Evolutionary conservation across 2,113 vertebrate species (phyloP), one percentile per base, ranked within the genome.

Genomic region (Heloderma charlesbogerti): DNA sequence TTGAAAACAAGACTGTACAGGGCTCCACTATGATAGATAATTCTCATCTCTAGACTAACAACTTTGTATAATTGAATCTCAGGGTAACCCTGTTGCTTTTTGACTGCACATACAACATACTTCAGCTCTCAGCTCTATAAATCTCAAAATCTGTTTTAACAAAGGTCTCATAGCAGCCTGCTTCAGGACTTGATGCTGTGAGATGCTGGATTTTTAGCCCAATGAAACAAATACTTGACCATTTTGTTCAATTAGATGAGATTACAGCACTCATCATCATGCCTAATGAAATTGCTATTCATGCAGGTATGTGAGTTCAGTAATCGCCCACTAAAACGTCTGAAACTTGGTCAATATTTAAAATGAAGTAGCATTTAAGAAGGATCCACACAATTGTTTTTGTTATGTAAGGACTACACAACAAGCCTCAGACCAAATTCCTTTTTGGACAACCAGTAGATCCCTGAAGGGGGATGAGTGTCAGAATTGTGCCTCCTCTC

Each of bases 1-100:
- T 94, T 88, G 89, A 74, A 74, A 89, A 89, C 25, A n/a, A 90
- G 87, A 8, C 20, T 89, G 13, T 67, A 78, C 88, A 71, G 45
- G 40, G 12, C 72, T 22, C 12, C 0, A 0, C 93, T 92, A 88
- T 84, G 80, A 72, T 34, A 88, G 74, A 91, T 92, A 92, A 82
- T 75, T 37, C 0, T 67, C 91, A 92, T 90, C 37, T 45, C 40
- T 90, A 82, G 51, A 34, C 87, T 92, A 77, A n/a, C 9, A 57
- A 88, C 12, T 3, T 67, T 40, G 51, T n/a, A 16, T 43, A 92
- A 80, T 2, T 92, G 31, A 84, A 51, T 51, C 18, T 89, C 84
- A 81, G 77, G 51, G 40, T 40, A 88, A 83, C 0, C 37, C 13
- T 75, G 54, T 81, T 77, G 57, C 63, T 94, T 89, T 69, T 77